Evolutionary conservation across 1,140 invertebrate species (phyloP), one percentile per base, ranked within the genome.

Genomic region (Tachypleus tridentatus): DNA sequence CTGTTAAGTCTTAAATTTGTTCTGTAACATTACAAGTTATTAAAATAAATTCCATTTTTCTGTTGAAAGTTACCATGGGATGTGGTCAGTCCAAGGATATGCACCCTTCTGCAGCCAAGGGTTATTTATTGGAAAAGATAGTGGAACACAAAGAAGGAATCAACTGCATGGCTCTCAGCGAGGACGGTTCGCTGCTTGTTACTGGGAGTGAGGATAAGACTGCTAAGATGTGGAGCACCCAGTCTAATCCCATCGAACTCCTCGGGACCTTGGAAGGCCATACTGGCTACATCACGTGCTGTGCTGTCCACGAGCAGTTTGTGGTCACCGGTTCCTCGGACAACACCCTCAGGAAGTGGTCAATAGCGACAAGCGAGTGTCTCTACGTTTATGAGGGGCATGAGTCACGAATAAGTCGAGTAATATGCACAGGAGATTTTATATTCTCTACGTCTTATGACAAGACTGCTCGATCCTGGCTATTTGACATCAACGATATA

Each of bases 381-480:
- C 64, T 81, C n/a, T 72, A 75, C 48, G 74, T 80, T 4, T 77
- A 79, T 65, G 69, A 70, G 5, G 81, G 81, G 9, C 81, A 82
- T 71, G 75, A 69, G 4, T 77, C 78, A 5, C 74, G 80, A 4
- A 76, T 83, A 4, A 80, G 79, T 64, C 74, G 80, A 8, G 73
- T 82, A 58, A 76, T 82, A n/a, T 79, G 78, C 61, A 80, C 78
- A 2, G 80, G 79, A 4, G 78, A 80, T 66, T 81, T 82, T 65
- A 72, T 83, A 56, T 80, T 83, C 65, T 79, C 78, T 50, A 77
- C 78, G 58, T 81, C 80, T 2, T 80, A 80, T 70, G 82, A 83
- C 71, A 72, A 77, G 58, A 81, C 80, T 0, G 77, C 78, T 0
- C 72, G 78, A 62, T 79, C 78, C 57, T 83, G 82, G 82, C 73